Percentiles rank a stretch among this genome's conserved stretches.
These are phyloP conservation scores for Sanderia malayensis DNA, from an alignment of 30 jellyfish, hydroid and myxozoan genomes.

Conservation along the genomic window DNA sequence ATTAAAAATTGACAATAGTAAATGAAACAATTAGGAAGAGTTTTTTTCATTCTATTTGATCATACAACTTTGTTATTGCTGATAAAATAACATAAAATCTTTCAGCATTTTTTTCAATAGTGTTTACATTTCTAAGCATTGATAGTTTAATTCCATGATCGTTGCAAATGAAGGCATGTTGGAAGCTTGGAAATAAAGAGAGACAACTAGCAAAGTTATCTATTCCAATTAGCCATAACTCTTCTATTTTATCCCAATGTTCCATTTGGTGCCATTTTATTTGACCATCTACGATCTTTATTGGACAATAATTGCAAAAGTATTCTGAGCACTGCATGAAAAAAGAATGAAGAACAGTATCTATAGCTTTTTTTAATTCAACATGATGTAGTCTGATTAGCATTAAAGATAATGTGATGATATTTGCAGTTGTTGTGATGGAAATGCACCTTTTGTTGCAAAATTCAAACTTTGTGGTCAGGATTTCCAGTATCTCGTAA, in stretches of 20 bases:
- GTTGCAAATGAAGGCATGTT: background rate
- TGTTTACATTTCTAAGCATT: background rate
- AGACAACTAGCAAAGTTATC: conserved; percentile 30
- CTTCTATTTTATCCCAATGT: conserved; percentile 24
- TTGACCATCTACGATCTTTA: background rate
- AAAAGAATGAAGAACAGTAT: background rate
- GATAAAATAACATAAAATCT: background rate
- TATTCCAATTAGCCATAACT: conserved; percentile 46
- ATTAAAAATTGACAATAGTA: too few species aligned
- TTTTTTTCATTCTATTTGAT: too few species aligned
- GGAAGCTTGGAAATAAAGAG: background rate
- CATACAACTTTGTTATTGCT: too few species aligned
- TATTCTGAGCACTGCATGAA: conserved; percentile 6
- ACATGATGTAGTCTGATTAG: conserved; percentile 33
- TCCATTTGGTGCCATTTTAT: background rate
- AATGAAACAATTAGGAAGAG: too few species aligned
- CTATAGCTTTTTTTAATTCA: background rate
- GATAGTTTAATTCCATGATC: background rate
- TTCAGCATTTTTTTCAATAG: background rate
- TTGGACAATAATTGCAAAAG: conserved; percentile 25
- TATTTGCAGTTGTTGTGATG: background rate
- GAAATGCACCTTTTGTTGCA: background rate
- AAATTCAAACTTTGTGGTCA: background rate
- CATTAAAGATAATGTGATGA: conserved; percentile 33
- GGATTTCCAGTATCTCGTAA: conserved; percentile 4